Base-by-base conservation (phyloP, 2,797 vertebrate species). In the Hypotaenidia philippensis region DNA sequence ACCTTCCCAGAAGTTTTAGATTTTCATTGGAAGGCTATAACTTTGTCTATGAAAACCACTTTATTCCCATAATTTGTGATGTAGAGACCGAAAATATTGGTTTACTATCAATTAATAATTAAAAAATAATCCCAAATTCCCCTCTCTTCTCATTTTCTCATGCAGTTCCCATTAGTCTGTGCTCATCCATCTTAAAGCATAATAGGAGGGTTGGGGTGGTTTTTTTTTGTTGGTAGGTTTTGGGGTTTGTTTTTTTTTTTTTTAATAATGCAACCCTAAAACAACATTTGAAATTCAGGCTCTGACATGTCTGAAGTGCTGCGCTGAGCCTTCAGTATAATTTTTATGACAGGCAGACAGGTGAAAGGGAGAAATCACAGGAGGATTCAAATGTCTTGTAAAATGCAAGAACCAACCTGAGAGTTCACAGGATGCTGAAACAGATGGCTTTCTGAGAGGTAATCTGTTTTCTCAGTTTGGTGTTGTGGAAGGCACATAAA, bases 381-480 rank as follows among this genome's bases (percentile, higher is more conserved):
- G 72, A 89, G 92, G 90, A 89, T 92, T 93, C 84, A 68, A 56
- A 87, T 23, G 69, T 53, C 87, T 92, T 65, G 45, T 77, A 93
- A 92, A 95, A 71, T 0, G 2, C 25, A 57, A 71, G 92, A 94
- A 96, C 84, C 84, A 91, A 81, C 92, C 89, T 93, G 93, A 85
- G 80, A 69, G 89, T 68, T 91, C 84, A 75, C 72, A 75, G 13
- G 82, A 83, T 96, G 91, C 87, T 10, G 91, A 80, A 91, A 83
- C 93, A 96, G 95, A 96, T 96, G 92, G 96, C 70, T 96, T 85
- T 71, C 68, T 81, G 87, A 83, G 89, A 96, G 91, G 68, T 88
- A 96, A 93, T 96, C 92, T 94, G 26, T 96, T 95, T 95, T 89
- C 94, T 92, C 91, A 76, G 34, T 91, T 96, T 93, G 92, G 41